These are phyloP conservation scores for Tursiops truncatus DNA, from an alignment of 2,113 vertebrate species.

Conservation along the genomic window DNA sequence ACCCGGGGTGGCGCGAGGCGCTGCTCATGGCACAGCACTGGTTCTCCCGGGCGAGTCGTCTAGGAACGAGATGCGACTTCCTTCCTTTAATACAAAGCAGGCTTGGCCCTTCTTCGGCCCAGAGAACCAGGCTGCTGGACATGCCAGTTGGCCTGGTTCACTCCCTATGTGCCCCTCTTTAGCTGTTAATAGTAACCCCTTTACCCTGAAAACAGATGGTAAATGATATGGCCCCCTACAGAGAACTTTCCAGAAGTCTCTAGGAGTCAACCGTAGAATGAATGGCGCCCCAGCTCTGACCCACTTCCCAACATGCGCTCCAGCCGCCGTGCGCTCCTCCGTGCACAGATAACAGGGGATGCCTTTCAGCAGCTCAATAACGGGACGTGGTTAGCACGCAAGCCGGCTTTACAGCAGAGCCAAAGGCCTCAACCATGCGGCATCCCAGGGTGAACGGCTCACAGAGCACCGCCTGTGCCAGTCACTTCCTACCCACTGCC, in stretches of 20 bases:
- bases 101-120: neutral
- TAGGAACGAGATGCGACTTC: neutral
- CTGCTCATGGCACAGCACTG: fast-evolving
- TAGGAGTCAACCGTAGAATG: fast-evolving
- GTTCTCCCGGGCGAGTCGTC: neutral
- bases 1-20: fast-evolving
- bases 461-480: neutral
- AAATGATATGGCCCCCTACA: neutral
- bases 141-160: fast-evolving
- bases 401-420: fast-evolving
- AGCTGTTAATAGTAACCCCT: fast-evolving
- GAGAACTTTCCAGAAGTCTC: neutral
- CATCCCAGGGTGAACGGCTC: fast-evolving
- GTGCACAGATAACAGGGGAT: neutral
- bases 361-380: fast-evolving
- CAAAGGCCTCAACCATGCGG: neutral
- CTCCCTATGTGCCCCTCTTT: no score
- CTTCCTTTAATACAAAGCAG: neutral
- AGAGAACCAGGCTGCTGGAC: neutral
- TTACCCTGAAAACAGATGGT: neutral
- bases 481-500: neutral
- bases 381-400: fast-evolving
- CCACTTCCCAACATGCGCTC: neutral
- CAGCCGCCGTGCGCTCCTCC: fast-evolving
- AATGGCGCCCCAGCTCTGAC: neutral